Base-by-base conservation (phyloP, 2,797 vertebrate genomes). In the Tiaroga cobitis region DNA sequence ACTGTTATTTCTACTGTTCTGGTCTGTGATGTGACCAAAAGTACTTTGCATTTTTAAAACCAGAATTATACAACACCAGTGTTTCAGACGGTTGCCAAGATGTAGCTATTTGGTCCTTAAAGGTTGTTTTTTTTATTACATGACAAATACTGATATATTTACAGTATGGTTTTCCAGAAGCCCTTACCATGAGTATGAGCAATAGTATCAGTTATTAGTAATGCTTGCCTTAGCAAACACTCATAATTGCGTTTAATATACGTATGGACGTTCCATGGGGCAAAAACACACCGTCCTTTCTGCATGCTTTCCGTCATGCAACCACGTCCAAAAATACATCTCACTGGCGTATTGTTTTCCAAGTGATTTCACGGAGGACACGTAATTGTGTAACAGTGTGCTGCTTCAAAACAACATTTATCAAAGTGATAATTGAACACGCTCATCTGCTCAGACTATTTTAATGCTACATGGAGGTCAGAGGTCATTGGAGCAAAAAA, bases 401-500 rank as follows among this genome's bases (percentile, higher is more conserved):
- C 81, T 3, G 74, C 83, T 85, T 61, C 51, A 85, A 83, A 80
- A 8, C 54, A 84, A 73, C 46, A 85, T 90, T 88, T 51, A 68
- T 90, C 84, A 90, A 86, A 87, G 84, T 77, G 89, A 89, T 90
- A 91, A 92, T 89, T 90, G 83, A 88, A 90, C 81, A 73, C 88
- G 84, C 91, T 87, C 83, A 88, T 91, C 46, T 63, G 80, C 37
- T 77, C 29, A 39, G 77, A 88, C 78, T 91, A 89, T 90, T 90
- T 92, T 91, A 79, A 87, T 63, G 91, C 26, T 87, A 86, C 39
- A 85, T 69, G 63, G 49, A 81, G 85, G 82, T 77, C 56, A 81
- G 21, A 68, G 87, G 79, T 37, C 89, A 93, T 80, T 13, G 56
- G 81, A 77, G 68, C 49, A 86, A 79, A 88, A 88, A 49, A 49